Conservation (phyloP, 2,888 invertebrate genomes). For the Cryptocephalus primarius region DNA sequence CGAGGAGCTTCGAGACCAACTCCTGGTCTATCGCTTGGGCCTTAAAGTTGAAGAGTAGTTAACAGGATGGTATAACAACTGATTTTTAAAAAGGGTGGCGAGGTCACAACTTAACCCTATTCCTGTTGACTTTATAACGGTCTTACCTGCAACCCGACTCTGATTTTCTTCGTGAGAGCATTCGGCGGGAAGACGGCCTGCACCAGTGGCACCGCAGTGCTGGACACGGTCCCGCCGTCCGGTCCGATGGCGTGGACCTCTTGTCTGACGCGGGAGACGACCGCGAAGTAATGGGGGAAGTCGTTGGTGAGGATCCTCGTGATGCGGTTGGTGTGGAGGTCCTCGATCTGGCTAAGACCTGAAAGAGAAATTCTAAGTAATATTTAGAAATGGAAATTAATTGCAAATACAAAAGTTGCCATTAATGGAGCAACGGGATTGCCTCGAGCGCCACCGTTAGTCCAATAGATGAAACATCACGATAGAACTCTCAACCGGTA, state of each 20-base stretch:
- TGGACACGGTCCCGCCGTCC: constrained; percentile 94
- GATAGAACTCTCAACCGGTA: too few relatives aligned
- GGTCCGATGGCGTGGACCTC: constrained; percentile 96
- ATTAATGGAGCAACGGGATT: too few relatives aligned
- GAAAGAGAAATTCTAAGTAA: constrained; percentile 17
- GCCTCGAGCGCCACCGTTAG: too few relatives aligned
- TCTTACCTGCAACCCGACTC: constrained; percentile 83
- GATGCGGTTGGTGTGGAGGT: constrained; percentile 79
- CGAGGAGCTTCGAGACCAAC: constrained; percentile 75
- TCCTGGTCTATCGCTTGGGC: constrained; percentile 89
- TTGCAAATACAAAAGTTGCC: too few relatives aligned
- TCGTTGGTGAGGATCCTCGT: constrained; percentile 91
- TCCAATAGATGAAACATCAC: too few relatives aligned
- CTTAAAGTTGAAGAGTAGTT: constrained; percentile 35
- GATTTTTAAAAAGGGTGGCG: too few relatives aligned
- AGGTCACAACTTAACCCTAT: too few relatives aligned
- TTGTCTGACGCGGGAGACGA: constrained; percentile 88
- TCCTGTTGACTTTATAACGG: neutral
- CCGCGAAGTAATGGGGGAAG: constrained; percentile 97
- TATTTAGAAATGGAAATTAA: too few relatives aligned
- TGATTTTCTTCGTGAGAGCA: constrained; percentile 97
- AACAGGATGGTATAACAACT: neutral
- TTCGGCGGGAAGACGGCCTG: constrained; percentile 82
- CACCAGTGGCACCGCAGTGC: constrained; percentile 82
- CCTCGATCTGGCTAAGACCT: constrained; percentile 70